Evolutionary conservation across 2,888 invertebrate genomes (phyloP).

Genomic region (Desoria tigrina): DNA sequence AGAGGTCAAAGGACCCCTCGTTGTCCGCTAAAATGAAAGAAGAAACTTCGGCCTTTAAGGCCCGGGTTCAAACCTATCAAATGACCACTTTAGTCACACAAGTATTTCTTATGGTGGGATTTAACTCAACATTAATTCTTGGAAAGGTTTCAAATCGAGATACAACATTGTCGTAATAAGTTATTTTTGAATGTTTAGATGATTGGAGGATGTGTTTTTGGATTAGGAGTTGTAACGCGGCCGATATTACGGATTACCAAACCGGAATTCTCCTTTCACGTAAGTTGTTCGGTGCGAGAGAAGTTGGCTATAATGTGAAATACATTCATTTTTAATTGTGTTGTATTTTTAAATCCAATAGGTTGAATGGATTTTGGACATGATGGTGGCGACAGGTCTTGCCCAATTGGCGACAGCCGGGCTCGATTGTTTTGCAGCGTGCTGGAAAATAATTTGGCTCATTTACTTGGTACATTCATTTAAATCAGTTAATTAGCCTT

Average conservation of each 20-base stretch:
- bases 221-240: conserved; percentile 41
- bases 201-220: conserved; percentile 42
- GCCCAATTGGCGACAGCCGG: conserved; percentile 39
- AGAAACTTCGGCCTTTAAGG: conserved; percentile 22
- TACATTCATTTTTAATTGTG: not conserved
- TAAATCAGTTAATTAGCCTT: not conserved
- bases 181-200: conserved; percentile 24
- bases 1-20: no score
- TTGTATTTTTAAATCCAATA: no score
- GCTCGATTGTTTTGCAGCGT: conserved; percentile 43
- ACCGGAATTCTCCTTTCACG: conserved; percentile 25
- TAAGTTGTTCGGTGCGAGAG: conserved; percentile 6
- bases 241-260: conserved; percentile 44
- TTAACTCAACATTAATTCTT: not conserved
- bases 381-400: conserved; percentile 45
- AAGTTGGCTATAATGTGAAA: no score
- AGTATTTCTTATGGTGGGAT: conserved; percentile 31
- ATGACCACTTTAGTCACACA: conserved; percentile 25
- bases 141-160: not conserved
- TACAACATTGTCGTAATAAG: not conserved
- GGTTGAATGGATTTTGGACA: conserved; percentile 40
- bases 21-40: conserved; percentile 14
- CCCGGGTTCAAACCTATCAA: conserved; percentile 26
- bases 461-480: conserved; percentile 34
- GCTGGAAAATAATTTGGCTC: conserved; percentile 41